phyloP scores from a whole-genome alignment of 23 tunicate genomes.

The Corella eumyota region DNA sequence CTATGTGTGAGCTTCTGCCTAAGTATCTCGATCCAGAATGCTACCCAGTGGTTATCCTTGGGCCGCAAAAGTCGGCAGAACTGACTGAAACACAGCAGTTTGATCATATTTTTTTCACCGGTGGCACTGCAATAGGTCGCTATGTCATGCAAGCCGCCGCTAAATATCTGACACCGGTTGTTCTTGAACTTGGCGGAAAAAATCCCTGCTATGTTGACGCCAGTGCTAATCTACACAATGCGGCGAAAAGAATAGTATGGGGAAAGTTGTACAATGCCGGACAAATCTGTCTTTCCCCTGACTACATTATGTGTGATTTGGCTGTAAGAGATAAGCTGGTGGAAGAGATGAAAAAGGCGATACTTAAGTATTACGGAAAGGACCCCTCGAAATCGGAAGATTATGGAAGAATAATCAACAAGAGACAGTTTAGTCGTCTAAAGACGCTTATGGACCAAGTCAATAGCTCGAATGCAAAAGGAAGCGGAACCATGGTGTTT shows the following conservation, averaged over 20 bases:
- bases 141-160: conserved; percentile 73
- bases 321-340: conserved; percentile 23
- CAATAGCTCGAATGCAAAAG: no score
- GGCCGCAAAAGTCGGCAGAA: conserved; percentile 32
- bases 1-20: conserved; percentile 23
- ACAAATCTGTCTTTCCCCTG: conserved; percentile 73
- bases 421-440: conserved; percentile 31
- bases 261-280: conserved; percentile 46
- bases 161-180: conserved; percentile 62
- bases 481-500: conserved; percentile 27
- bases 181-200: conserved; percentile 90
- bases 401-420: conserved; percentile 51
- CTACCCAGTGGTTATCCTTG: conserved; percentile 43
- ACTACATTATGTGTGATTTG: conserved; percentile 25
- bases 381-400: conserved; percentile 19
- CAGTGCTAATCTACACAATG: conserved; percentile 17
- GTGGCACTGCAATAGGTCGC: conserved; percentile 65
- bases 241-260: conserved; percentile 55
- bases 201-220: conserved; percentile 67
- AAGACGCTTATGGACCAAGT: conserved; percentile 26
- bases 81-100: conserved; percentile 29
- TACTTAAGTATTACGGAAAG: conserved; percentile 20
- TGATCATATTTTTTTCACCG: conserved; percentile 75
- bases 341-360: conserved; percentile 1
- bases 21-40: conserved; percentile 42